Conservation (phyloP, 2,113 vertebrate genomes). For the Maylandia zebra region DNA sequence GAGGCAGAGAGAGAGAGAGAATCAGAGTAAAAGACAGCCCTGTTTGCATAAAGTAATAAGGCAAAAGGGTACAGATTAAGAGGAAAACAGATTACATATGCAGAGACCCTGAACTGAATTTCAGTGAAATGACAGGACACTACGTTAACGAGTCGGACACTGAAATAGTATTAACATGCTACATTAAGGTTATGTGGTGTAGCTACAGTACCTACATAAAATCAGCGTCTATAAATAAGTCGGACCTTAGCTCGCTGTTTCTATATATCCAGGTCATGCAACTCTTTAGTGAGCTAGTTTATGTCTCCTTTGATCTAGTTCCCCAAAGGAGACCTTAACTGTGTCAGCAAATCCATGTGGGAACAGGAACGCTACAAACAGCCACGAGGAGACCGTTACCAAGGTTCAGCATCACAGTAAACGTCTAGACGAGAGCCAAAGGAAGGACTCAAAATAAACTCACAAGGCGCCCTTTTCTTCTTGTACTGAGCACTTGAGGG, state of each 20-base stretch:
- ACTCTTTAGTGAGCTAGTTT: background rate
- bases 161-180: background rate
- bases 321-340: conserved; percentile 13
- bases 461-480: background rate
- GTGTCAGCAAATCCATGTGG: conserved; percentile 41
- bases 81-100: background rate
- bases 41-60: background rate
- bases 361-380: conserved; percentile 6
- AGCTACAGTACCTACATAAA: background rate
- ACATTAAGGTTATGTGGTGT: background rate
- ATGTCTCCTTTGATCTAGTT: conserved; percentile 51
- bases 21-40: background rate
- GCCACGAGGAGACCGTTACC: background rate
- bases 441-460: conserved; percentile 1
- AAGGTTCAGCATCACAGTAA: background rate
- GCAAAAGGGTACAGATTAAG: background rate
- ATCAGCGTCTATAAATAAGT: background rate
- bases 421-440: background rate
- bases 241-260: background rate
- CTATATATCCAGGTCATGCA: conserved; percentile 37
- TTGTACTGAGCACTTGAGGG: conserved; percentile 2
- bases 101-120: background rate
- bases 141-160: background rate
- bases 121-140: background rate
- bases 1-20: background rate